Percentiles rank a stretch among this genome's conserved stretches.
Conservation (phyloP, 2,797 vertebrate genomes). For the Myiotriccus ornatus region DNA sequence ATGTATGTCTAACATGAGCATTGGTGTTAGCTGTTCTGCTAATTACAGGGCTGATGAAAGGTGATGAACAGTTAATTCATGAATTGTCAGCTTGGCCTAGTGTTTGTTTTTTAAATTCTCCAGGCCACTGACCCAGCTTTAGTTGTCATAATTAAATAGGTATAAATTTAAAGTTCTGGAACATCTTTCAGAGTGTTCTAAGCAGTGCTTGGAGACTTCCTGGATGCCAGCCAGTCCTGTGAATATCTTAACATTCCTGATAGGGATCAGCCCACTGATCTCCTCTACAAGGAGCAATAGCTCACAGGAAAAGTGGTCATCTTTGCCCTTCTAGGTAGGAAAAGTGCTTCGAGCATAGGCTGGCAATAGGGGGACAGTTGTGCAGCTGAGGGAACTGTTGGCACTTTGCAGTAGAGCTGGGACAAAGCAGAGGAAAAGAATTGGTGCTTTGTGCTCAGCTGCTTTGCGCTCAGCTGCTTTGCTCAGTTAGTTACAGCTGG, state of each 20-base stretch:
- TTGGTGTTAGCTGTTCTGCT: neutral
- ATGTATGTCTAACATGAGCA: neutral
- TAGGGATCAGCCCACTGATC: neutral
- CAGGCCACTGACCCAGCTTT: neutral
- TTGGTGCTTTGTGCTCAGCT: neutral
- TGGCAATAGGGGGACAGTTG: fast-evolving
- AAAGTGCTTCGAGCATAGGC: fast-evolving
- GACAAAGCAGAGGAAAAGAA: neutral
- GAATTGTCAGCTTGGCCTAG: neutral
- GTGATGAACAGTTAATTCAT: neutral
- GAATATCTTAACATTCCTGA: neutral
- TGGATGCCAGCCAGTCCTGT: neutral
- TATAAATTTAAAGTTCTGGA: neutral
- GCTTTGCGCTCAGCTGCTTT: neutral
- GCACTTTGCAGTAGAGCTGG: neutral
- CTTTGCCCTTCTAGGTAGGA: neutral
- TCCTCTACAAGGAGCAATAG: neutral
- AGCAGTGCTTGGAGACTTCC: neutral
- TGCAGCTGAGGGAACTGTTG: fast-evolving
- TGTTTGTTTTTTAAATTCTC: neutral
- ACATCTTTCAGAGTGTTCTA: neutral
- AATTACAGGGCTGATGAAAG: neutral
- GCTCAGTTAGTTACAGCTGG: neutral
- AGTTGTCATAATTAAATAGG: neutral
- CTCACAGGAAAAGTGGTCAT: neutral